A percentile compares a stretch with the other conserved stretches of the same genome.
phyloP scores from a whole-genome alignment of 2,797 vertebrate genomes.

The Tamandua tetradactyla region DNA sequence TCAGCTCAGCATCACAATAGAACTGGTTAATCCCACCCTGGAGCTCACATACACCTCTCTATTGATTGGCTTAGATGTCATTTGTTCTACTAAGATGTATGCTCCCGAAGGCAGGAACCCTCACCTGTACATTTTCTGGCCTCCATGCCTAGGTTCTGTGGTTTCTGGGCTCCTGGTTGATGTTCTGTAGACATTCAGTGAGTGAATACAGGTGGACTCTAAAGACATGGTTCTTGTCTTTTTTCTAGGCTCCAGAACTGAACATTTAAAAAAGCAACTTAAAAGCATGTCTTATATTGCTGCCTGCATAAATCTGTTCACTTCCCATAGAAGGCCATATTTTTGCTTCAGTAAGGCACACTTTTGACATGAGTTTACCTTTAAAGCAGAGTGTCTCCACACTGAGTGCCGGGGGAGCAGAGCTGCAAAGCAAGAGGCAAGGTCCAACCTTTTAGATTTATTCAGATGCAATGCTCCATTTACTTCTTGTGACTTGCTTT shows the following conservation, averaged over 20 bases:
- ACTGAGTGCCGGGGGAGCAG: constrained; percentile 22
- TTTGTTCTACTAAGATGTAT: not conserved
- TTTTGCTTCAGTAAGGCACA: constrained; percentile 48
- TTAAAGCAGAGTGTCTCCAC: constrained; percentile 45
- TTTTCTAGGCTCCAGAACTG: constrained; percentile 51
- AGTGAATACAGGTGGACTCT: constrained; percentile 26
- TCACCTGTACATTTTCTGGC: not conserved
- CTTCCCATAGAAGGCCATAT: not conserved
- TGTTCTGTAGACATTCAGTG: not conserved
- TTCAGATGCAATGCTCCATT: not conserved
- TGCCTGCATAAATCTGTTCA: constrained; percentile 50
- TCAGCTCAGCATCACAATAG: not conserved
- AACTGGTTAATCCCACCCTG: not conserved
- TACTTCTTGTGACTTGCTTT: not conserved
- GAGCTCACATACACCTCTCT: not conserved
- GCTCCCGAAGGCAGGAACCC: not conserved
- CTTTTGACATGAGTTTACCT: constrained; percentile 56
- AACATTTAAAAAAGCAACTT: constrained; percentile 60
- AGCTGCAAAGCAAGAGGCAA: constrained; percentile 14
- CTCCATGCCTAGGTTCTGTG: not conserved
- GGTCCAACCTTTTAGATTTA: not conserved
- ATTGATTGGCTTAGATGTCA: not conserved
- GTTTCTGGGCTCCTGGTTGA: not conserved
- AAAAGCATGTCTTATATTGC: constrained; percentile 39
- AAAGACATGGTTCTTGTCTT: not conserved